Evolutionary conservation across 2,113 vertebrate species (phyloP), one percentile per base, ranked within the genome.

Genomic region (Nettapus auritus): DNA sequence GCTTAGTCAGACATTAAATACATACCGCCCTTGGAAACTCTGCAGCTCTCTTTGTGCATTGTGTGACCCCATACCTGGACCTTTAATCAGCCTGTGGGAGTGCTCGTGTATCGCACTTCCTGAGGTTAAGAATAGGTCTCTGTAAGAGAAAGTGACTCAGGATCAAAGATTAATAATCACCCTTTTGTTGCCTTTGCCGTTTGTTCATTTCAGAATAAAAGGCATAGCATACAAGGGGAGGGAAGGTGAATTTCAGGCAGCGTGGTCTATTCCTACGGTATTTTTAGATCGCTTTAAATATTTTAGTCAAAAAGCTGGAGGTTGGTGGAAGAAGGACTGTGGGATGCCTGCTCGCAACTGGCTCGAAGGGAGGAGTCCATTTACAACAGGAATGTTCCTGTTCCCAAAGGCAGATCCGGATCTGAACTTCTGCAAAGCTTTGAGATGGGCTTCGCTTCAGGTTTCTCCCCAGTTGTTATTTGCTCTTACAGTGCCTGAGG

Each of bases 141-240:
- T 89, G 96, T 90, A 89, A 92, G 92, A 95, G 79, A 96, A 91
- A 91, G 88, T 96, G 94, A 96, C 94, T 93, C 83, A 81, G 92
- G 93, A 97, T 91, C 90, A 97, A 96, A 96, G 90, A 97, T 94
- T 96, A 97, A 96, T 96, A 93, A 97, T 96, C 94, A 71, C 73
- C 69, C 90, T 76, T 88, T 90, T 76, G 89, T 89, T 90, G 78
- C 76, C 90, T 75, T 96, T 93, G 63, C 74, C 44, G 14, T 84
- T 97, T 86, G 77, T 55, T 67, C 92, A 33, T 85, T 96, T 95
- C 94, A 91, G 91, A 82, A 92, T 80, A 89, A 92, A 94, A 95
- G 77, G 36, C 93, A 48, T 33, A 26, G 59, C 64, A 86, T 88
- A 86, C 3, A 38, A 89, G 67, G 57, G 93, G 91, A 84, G 73